These are phyloP conservation scores for Agrilus biguttatus DNA, from an alignment of 2,888 invertebrate genomes.

Conservation along the genomic window DNA sequence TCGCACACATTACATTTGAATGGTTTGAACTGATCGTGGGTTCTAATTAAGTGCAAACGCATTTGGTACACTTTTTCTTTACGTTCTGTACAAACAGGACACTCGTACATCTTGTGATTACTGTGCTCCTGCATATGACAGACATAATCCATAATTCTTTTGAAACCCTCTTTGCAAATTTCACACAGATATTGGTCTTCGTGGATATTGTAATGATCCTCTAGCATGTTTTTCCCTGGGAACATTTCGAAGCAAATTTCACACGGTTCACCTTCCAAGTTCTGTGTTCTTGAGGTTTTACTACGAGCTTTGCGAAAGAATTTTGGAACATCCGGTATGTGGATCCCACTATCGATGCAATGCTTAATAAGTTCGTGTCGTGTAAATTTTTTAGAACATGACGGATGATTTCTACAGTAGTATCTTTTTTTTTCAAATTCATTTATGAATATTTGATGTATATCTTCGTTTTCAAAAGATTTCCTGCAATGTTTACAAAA, in stretches of 20 bases:
- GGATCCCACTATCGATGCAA: too few relatives aligned
- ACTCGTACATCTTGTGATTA: too few relatives aligned
- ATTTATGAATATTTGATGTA: too few relatives aligned
- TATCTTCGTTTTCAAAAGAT: too few relatives aligned
- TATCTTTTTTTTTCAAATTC: background rate
- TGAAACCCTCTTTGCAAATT: background rate
- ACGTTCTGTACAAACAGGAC: too few relatives aligned
- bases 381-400: slow-evolving; percentile 6
- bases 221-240: background rate
- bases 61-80: too few relatives aligned
- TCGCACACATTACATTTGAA: too few relatives aligned
- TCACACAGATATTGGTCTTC: slow-evolving; percentile 9
- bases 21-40: too few relatives aligned
- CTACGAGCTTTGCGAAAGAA: too few relatives aligned
- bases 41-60: too few relatives aligned
- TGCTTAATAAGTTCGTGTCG: slow-evolving; percentile 2
- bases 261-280: slow-evolving; percentile 7
- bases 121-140: background rate
- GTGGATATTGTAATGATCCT: slow-evolving; percentile 7
- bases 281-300: background rate
- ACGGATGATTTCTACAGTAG: slow-evolving; percentile 3
- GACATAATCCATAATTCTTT: background rate
- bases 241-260: slow-evolving; percentile 8
- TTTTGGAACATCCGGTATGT: too few relatives aligned
- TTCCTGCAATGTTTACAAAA: too few relatives aligned